phyloP scores from a whole-genome alignment of 2,113 vertebrate species.

The Chaetodon auriga region DNA sequence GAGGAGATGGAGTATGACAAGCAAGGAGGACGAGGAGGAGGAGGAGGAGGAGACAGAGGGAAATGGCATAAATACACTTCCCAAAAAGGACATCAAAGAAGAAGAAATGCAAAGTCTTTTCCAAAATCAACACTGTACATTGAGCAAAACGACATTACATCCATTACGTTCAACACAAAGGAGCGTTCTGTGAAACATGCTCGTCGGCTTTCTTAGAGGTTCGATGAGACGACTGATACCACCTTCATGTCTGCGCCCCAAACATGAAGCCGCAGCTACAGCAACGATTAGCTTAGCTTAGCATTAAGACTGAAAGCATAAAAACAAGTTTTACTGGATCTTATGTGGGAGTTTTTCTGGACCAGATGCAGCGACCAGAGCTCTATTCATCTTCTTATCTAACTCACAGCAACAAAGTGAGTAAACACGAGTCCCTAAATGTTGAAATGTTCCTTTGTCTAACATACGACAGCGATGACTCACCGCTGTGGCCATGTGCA shows the following conservation, averaged over 20 bases:
- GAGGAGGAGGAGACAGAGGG: slow-evolving; percentile 10
- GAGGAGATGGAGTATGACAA: slow-evolving; percentile 13
- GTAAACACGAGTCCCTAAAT: neutral
- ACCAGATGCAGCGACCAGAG: neutral
- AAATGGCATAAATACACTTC: slow-evolving; percentile 39
- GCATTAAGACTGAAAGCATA: neutral
- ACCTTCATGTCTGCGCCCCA: neutral
- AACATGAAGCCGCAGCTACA: neutral
- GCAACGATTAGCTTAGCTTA: neutral
- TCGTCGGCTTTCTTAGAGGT: neutral
- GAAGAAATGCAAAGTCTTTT: slow-evolving; percentile 14
- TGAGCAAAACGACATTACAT: neutral
- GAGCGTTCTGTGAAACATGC: neutral
- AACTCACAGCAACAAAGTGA: neutral
- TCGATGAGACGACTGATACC: neutral
- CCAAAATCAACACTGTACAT: slow-evolving; percentile 9
- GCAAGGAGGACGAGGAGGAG: neutral
- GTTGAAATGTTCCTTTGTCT: neutral
- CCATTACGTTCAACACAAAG: neutral
- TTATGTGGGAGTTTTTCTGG: neutral
- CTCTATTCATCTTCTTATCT: neutral
- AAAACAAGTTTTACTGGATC: neutral
- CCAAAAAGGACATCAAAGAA: slow-evolving; percentile 41
- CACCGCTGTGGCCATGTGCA: neutral
- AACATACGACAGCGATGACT: neutral